Evolutionary conservation across 35 echinoderm and acorn worm species (phyloP).

Genomic region (Apostichopus parvimensis): DNA sequence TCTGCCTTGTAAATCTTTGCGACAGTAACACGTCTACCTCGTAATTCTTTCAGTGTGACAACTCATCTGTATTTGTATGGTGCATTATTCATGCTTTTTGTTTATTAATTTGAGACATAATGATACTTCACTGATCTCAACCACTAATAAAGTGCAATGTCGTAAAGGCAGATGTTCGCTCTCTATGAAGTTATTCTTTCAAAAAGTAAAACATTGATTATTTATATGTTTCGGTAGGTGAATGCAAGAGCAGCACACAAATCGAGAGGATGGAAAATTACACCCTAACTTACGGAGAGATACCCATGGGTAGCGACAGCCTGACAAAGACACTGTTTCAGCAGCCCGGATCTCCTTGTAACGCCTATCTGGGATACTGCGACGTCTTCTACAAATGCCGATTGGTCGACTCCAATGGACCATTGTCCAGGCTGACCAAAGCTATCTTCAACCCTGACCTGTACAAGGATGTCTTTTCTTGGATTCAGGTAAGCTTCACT

Average conservation of each 20-base stretch:
- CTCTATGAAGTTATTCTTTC: too few species aligned
- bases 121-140: too few species aligned
- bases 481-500: constrained; percentile 77
- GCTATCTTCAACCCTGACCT: constrained; percentile 93
- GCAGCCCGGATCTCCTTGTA: constrained; percentile 84
- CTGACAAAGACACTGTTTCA: constrained; percentile 61
- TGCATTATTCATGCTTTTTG: too few species aligned
- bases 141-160: too few species aligned
- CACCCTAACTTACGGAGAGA: constrained; percentile 61
- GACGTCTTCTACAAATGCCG: constrained; percentile 97
- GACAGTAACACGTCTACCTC: too few species aligned
- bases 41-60: too few species aligned
- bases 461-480: constrained; percentile 82
- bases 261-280: constrained; percentile 56
- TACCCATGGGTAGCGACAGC: neutral
- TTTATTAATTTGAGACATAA: too few species aligned
- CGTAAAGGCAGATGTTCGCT: too few species aligned
- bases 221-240: neutral
- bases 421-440: constrained; percentile 79
- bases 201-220: too few species aligned
- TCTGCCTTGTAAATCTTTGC: too few species aligned
- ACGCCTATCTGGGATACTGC: constrained; percentile 88
- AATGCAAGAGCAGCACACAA: constrained; percentile 62
- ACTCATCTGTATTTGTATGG: too few species aligned
- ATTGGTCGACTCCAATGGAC: constrained; percentile 85